Evolutionary conservation across 2,797 vertebrate species (phyloP).

Genomic region (Helostoma temminkii): DNA sequence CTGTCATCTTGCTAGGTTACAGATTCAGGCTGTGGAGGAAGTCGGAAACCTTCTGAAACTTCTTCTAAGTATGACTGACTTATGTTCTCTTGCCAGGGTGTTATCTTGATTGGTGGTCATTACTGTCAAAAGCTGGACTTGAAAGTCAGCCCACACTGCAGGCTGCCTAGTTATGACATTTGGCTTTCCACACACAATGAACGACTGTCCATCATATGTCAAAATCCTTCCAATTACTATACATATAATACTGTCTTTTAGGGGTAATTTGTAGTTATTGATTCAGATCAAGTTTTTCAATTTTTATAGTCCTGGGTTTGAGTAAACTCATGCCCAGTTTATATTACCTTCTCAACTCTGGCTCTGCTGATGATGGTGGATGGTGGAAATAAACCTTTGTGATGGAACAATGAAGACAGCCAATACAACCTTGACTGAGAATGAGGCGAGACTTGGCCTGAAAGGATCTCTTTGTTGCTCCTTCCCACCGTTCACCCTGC

Average conservation of each 20-base stretch:
- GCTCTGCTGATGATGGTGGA: slow-evolving; percentile 30
- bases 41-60: slow-evolving; percentile 4
- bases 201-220: slow-evolving; percentile 46
- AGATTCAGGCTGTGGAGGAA: slow-evolving; percentile 7
- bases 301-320: slow-evolving; percentile 15
- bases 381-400: slow-evolving; percentile 70
- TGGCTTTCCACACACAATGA: slow-evolving; percentile 24
- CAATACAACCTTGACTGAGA: slow-evolving; percentile 69
- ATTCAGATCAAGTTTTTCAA: slow-evolving; percentile 25
- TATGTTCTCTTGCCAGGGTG: slow-evolving; percentile 28
- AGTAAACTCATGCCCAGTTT: slow-evolving; percentile 34
- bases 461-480: slow-evolving; percentile 76
- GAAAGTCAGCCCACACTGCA: slow-evolving; percentile 21
- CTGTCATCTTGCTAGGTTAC: neutral
- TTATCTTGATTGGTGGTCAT: slow-evolving; percentile 20
- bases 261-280: slow-evolving; percentile 11
- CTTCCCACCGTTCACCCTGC: slow-evolving; percentile 46
- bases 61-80: slow-evolving; percentile 12
- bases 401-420: slow-evolving; percentile 78
- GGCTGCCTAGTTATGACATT: slow-evolving; percentile 35
- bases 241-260: slow-evolving; percentile 20
- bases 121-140: slow-evolving; percentile 31
- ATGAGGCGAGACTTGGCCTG: slow-evolving; percentile 56
- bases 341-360: neutral
- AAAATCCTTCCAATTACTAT: slow-evolving; percentile 42